Conservation (phyloP, 2,888 invertebrate genomes). For the Drosophila vallismaia region DNA sequence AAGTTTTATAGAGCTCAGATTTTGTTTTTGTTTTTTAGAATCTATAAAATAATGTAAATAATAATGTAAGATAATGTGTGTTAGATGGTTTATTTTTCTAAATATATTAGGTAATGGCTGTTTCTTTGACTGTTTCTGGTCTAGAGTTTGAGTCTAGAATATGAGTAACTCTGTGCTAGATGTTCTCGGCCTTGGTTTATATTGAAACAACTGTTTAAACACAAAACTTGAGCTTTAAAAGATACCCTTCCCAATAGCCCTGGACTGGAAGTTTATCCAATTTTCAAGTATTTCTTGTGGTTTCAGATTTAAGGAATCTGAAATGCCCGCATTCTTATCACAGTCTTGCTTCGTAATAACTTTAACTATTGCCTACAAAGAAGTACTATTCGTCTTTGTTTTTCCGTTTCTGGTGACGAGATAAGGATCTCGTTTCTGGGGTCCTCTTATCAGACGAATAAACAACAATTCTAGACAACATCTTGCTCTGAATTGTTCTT, state of each 20-base stretch:
- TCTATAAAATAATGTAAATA: too few relatives aligned
- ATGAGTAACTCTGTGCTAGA: too few relatives aligned
- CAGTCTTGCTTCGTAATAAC: constrained; percentile 35
- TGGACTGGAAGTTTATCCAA: neutral
- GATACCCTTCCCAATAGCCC: too few relatives aligned
- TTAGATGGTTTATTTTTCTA: too few relatives aligned
- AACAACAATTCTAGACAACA: constrained; percentile 9
- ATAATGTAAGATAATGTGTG: too few relatives aligned
- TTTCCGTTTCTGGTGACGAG: neutral
- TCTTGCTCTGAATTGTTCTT: neutral
- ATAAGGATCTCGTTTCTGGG: neutral
- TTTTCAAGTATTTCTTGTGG: constrained; percentile 3
- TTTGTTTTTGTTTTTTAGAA: too few relatives aligned
- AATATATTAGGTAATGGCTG: too few relatives aligned
- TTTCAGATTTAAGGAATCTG: constrained; percentile 20
- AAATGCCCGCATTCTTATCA: constrained; percentile 67
- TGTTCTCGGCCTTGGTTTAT: constrained; percentile 13
- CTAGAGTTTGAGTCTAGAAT: too few relatives aligned
- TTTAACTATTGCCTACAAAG: constrained; percentile 15
- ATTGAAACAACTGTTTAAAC: constrained; percentile 23
- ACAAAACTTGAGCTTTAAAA: neutral
- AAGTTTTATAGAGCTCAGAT: neutral
- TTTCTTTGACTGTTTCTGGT: too few relatives aligned
- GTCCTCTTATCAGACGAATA: constrained; percentile 19
- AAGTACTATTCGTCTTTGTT: constrained; percentile 13